Percentiles rank a stretch among this genome's conserved stretches.
Evolutionary conservation across 92 coral and sea anemone species (phyloP).

Genomic region (Isaurus tuberculatus): DNA sequence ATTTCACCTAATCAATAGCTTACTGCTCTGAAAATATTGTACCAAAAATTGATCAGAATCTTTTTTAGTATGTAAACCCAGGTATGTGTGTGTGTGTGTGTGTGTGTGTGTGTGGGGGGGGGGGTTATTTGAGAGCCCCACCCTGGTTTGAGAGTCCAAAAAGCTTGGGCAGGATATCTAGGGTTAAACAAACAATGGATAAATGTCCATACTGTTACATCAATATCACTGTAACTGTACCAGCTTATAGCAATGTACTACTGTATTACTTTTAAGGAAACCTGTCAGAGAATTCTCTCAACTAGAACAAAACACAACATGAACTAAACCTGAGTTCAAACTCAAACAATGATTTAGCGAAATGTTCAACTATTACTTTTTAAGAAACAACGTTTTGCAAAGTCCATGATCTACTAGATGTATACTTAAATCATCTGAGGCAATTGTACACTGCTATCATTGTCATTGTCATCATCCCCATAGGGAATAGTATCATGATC

Average conservation of each 20-base stretch:
- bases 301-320: conserved; percentile 15
- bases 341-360: conserved; percentile 13
- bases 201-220: conserved; percentile 13
- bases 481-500: conserved; percentile 49
- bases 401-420: not conserved
- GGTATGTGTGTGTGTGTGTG: no score
- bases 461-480: conserved; percentile 14
- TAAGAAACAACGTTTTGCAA: not conserved
- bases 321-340: conserved; percentile 28
- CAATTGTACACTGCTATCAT: conserved; percentile 24
- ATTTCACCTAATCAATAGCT: no score
- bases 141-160: not conserved
- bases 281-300: not conserved
- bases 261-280: conserved; percentile 7
- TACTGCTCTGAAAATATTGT: no score
- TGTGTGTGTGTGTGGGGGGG: no score
- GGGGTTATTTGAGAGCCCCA: no score
- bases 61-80: no score
- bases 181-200: conserved; percentile 3
- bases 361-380: conserved; percentile 11
- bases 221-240: not conserved
- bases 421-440: conserved; percentile 20
- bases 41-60: no score
- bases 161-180: not conserved
- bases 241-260: not conserved